These are phyloP conservation scores for Trochalopteron elliotii DNA, from an alignment of 2,113 vertebrate species.

Conservation along the genomic window DNA sequence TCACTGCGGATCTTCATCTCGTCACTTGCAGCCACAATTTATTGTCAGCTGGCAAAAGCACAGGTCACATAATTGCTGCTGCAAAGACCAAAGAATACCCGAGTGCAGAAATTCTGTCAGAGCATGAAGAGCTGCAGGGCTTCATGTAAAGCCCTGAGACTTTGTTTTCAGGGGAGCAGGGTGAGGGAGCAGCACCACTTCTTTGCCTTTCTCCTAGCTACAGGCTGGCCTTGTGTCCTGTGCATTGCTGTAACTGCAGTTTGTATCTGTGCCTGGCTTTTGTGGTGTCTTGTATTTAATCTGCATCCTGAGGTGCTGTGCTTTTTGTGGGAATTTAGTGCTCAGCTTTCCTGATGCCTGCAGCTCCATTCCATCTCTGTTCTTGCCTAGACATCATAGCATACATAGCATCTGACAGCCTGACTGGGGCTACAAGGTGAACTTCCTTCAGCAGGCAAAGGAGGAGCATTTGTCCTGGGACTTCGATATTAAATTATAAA, in stretches of 20 bases:
- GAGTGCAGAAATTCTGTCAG: neutral
- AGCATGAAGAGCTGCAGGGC: neutral
- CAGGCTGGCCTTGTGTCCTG: accelerated
- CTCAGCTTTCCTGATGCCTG: neutral
- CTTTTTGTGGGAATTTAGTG: neutral
- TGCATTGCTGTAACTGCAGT: neutral
- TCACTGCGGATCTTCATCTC: neutral
- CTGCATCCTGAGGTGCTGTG: neutral
- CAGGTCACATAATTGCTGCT: accelerated
- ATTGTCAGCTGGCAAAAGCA: neutral
- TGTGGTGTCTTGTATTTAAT: neutral
- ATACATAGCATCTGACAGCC: neutral
- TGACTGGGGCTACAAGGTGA: neutral
- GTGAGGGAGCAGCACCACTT: neutral
- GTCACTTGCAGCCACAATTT: accelerated
- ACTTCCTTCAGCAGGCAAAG: neutral
- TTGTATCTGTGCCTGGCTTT: neutral
- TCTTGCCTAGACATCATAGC: neutral
- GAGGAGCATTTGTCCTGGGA: conserved; percentile 7
- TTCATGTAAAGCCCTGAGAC: neutral
- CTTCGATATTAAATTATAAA: neutral
- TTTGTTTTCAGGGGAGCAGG: neutral
- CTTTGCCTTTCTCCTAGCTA: neutral
- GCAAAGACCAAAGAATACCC: neutral
- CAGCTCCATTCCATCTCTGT: neutral